phyloP scores from a whole-genome alignment of 2,797 vertebrate genomes.

The Ceryle rudis region DNA sequence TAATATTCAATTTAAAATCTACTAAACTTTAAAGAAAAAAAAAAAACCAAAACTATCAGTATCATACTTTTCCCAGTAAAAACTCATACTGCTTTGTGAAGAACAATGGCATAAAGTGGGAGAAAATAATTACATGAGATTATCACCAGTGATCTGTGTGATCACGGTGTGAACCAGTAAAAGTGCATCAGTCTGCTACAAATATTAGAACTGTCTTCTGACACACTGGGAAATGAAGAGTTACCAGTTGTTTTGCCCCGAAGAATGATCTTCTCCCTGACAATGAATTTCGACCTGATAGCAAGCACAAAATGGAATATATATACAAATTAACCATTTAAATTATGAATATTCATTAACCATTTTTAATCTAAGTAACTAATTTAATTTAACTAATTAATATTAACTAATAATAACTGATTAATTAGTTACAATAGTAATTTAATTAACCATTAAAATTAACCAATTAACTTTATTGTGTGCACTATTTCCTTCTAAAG shows the following conservation, averaged over 20 bases:
- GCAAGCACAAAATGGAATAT: neutral
- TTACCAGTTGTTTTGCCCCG: neutral
- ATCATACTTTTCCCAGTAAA: neutral
- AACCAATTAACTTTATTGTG: neutral
- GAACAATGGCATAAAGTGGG: neutral
- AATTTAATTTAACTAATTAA: too few relatives aligned
- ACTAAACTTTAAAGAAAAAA: neutral
- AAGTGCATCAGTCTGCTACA: neutral
- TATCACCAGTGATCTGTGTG: neutral
- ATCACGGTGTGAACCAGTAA: neutral
- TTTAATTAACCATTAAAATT: neutral
- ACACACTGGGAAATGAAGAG: neutral
- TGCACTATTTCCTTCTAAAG: neutral
- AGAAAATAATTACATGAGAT: neutral
- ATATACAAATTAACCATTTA: neutral
- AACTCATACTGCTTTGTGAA: neutral
- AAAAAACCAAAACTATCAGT: fast-evolving
- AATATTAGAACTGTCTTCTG: neutral
- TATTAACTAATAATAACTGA: too few relatives aligned
- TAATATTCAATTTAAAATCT: neutral
- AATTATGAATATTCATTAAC: too few relatives aligned
- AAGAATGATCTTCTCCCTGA: neutral
- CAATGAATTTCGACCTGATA: neutral
- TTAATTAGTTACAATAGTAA: too few relatives aligned
- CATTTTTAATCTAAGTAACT: too few relatives aligned